Percentiles rank a stretch among this genome's conserved stretches.
Evolutionary conservation across 2,888 invertebrate genomes (phyloP).

Genomic region (Tetanocera ferruginea): DNA sequence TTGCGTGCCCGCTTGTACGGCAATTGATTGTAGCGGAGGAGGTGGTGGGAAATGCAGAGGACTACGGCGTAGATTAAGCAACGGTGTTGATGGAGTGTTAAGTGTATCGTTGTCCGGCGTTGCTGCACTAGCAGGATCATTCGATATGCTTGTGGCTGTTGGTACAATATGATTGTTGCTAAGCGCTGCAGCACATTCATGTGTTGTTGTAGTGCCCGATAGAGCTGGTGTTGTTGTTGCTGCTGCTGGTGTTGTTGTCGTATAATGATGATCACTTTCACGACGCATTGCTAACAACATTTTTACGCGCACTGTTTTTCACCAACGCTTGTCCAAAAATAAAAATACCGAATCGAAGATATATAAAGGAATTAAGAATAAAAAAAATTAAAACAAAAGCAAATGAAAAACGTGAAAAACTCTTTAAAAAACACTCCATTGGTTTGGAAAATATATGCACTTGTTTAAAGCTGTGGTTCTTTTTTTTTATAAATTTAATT

Average conservation of each 20-base stretch:
- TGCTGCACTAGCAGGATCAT: constrained; percentile 42
- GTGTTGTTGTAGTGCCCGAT: constrained; percentile 32
- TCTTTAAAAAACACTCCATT: constrained; percentile 8
- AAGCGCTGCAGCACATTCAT: background rate
- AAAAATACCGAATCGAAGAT: constrained; percentile 17
- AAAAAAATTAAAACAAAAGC: constrained; percentile 40
- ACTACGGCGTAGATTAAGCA: constrained; percentile 53
- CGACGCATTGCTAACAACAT: constrained; percentile 82
- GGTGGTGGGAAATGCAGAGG: constrained; percentile 50
- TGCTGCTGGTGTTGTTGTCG: constrained; percentile 44
- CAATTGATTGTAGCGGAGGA: constrained; percentile 48
- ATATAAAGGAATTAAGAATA: constrained; percentile 34
- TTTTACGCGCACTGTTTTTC: constrained; percentile 55
- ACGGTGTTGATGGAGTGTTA: constrained; percentile 65
- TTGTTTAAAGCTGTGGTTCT: background rate
- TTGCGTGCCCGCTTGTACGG: constrained; percentile 48
- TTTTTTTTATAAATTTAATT: background rate
- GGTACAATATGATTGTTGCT: constrained; percentile 22
- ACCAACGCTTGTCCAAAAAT: constrained; percentile 28
- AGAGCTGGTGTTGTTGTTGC: constrained; percentile 41
- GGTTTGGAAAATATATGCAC: background rate
- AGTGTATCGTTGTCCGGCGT: constrained; percentile 52
- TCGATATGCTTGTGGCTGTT: background rate
- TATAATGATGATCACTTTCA: constrained; percentile 75
- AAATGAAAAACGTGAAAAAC: constrained; percentile 39